Evolutionary conservation across 2,797 vertebrate genomes (phyloP).

Genomic region (Dallia pectoralis): DNA sequence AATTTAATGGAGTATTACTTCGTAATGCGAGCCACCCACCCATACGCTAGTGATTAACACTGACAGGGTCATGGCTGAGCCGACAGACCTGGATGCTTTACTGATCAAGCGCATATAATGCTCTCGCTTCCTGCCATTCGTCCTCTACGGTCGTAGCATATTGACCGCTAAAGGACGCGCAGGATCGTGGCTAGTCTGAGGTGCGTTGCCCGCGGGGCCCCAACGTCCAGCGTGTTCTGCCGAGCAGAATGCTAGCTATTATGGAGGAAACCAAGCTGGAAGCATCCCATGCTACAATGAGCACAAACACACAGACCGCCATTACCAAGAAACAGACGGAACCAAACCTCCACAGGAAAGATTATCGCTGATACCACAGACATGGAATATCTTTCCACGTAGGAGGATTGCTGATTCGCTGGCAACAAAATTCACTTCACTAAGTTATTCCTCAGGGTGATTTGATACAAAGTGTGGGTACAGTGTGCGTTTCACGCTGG

Average conservation of each 20-base stretch:
- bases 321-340: neutral
- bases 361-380: constrained; percentile 4
- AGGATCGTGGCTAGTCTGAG: no score
- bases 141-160: neutral
- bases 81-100: no score
- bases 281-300: neutral
- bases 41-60: neutral
- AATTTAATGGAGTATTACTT: neutral
- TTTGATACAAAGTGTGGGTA: neutral
- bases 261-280: neutral
- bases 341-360: neutral
- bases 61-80: neutral
- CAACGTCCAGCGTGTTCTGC: neutral
- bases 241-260: neutral
- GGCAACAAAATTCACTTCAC: neutral
- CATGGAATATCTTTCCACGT: neutral
- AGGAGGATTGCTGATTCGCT: neutral
- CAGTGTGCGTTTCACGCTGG: neutral
- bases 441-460: neutral
- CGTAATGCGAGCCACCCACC: neutral
- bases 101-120: neutral
- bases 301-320: neutral
- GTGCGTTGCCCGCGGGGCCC: neutral
- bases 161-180: neutral
- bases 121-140: neutral